phyloP scores from a whole-genome alignment of 2,797 vertebrate genomes.

The Melanotaenia nigrans region DNA sequence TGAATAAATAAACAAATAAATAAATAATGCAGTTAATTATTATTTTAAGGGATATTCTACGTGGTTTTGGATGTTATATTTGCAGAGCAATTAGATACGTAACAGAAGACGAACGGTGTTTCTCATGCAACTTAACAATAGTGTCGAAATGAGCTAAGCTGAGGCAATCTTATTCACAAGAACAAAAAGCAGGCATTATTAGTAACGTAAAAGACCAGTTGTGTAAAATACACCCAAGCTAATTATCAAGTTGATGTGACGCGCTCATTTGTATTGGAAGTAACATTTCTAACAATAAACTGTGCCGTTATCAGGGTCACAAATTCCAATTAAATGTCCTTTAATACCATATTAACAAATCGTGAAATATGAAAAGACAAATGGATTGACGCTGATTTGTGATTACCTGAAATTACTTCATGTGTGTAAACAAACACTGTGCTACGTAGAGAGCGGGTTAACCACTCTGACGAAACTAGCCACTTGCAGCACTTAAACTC shows the following conservation, averaged over 20 bases:
- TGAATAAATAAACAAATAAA: no score
- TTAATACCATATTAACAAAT: neutral
- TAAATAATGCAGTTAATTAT: no score
- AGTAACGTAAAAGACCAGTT: neutral
- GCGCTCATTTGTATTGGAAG: neutral
- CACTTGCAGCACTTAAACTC: neutral
- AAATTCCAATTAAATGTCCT: neutral
- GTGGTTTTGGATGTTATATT: neutral
- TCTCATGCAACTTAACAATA: neutral
- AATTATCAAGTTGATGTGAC: neutral
- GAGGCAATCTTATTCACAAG: neutral
- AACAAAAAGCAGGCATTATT: neutral
- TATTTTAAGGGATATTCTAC: no score
- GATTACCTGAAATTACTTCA: neutral
- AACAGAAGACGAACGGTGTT: neutral
- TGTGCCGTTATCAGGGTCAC: neutral
- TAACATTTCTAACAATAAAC: neutral
- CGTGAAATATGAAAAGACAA: neutral
- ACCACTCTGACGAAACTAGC: conserved; percentile 26
- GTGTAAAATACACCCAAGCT: neutral
- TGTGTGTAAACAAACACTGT: conserved; percentile 60
- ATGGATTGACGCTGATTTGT: fast-evolving
- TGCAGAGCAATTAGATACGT: neutral
- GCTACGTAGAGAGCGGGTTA: conserved; percentile 45
- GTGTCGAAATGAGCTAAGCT: neutral